Percentiles rank a stretch among this genome's conserved stretches.
Conservation (phyloP, 1,140 invertebrate genomes). For the Orius laevigatus region DNA sequence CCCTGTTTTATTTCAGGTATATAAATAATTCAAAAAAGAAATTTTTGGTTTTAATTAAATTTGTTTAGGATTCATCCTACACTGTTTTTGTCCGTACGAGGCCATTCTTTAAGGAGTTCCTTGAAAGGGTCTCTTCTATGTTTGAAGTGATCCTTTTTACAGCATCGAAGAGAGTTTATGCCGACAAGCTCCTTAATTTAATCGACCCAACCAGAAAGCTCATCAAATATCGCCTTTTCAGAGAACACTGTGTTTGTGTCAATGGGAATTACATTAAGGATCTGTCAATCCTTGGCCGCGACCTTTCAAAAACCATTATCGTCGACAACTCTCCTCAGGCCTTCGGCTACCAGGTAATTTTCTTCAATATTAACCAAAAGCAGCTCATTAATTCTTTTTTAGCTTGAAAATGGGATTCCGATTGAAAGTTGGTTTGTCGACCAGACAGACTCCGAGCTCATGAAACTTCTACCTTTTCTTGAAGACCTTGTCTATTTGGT, state of each 20-base stretch:
- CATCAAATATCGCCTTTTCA: slow-evolving; percentile 80
- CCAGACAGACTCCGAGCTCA: slow-evolving; percentile 71
- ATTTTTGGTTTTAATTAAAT: too few relatives aligned
- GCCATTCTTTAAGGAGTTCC: slow-evolving; percentile 81
- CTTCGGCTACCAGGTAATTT: slow-evolving; percentile 67
- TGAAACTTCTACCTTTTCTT: slow-evolving; percentile 86
- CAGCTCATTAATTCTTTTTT: slow-evolving; percentile 14
- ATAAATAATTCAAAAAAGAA: too few relatives aligned
- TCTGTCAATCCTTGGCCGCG: slow-evolving; percentile 78
- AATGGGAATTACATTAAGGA: slow-evolving; percentile 97
- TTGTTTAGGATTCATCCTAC: slow-evolving; percentile 63
- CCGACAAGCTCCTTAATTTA: slow-evolving; percentile 84
- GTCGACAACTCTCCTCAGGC: slow-evolving; percentile 87
- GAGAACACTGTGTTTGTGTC: slow-evolving; percentile 89
- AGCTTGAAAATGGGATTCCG: slow-evolving; percentile 92
- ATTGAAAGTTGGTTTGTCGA: slow-evolving; percentile 97
- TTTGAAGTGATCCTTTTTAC: slow-evolving; percentile 96
- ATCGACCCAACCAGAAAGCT: slow-evolving; percentile 76
- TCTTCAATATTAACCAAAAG: not conserved
- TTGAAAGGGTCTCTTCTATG: slow-evolving; percentile 71
- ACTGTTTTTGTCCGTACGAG: slow-evolving; percentile 48
- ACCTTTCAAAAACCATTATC: slow-evolving; percentile 81
- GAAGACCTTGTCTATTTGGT: slow-evolving; percentile 66
- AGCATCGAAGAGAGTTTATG: slow-evolving; percentile 89
- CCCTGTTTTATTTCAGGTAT: slow-evolving; percentile 60